These are phyloP conservation scores for Cryptomyrus ogoouensis DNA, from an alignment of 2,113 vertebrate species.

Conservation along the genomic window DNA sequence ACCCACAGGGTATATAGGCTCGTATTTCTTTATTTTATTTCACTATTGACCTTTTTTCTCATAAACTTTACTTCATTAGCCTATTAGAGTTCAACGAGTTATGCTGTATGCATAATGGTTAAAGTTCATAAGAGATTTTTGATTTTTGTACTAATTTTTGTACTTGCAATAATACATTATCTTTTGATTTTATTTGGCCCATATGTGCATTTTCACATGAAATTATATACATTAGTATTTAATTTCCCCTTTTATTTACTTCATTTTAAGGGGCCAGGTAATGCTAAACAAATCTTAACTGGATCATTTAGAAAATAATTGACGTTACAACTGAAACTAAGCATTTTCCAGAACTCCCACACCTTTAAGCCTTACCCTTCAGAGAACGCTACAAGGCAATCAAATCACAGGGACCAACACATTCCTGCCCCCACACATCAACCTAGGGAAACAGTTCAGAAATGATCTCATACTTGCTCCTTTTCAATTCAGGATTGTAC, in stretches of 20 bases:
- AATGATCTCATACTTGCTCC: conserved; percentile 14
- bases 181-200: not conserved
- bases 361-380: not conserved
- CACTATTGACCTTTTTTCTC: not conserved
- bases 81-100: not conserved
- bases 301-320: not conserved
- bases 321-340: not conserved
- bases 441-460: not conserved
- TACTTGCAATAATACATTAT: not conserved
- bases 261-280: not conserved
- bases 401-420: not conserved
- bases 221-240: not conserved
- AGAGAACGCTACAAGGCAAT: not conserved
- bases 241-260: not conserved
- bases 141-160: not conserved
- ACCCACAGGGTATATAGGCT: not conserved
- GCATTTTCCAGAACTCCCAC: not conserved
- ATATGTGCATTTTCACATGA: not conserved
- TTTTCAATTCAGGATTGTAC: not conserved
- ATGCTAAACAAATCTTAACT: not conserved
- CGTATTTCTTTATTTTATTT: not conserved
- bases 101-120: not conserved
- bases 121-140: not conserved
- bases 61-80: not conserved
- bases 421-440: not conserved